Evolutionary conservation across 2,797 vertebrate genomes (phyloP).

Genomic region (Benthosema pterotum): DNA sequence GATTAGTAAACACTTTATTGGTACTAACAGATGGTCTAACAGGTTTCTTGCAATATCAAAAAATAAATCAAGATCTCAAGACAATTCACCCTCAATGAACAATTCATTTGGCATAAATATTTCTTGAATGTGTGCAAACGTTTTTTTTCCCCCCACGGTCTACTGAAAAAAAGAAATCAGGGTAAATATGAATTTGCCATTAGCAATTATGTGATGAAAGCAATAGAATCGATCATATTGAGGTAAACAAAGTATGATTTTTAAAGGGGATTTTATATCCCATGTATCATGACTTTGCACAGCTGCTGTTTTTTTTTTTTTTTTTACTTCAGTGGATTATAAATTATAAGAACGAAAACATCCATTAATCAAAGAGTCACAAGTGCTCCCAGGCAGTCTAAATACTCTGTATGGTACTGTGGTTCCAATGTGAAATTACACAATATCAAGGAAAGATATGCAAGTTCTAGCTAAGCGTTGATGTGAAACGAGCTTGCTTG

Average conservation of each 20-base stretch:
- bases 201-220: slow-evolving; percentile 4
- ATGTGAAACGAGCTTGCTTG: background rate
- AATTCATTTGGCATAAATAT: slow-evolving; percentile 43
- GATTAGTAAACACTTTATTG: slow-evolving; percentile 73
- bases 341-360: background rate
- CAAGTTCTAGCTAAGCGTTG: background rate
- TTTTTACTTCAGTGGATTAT: background rate
- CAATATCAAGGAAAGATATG: background rate
- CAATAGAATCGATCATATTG: background rate
- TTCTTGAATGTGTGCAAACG: background rate
- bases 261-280: background rate
- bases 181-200: background rate
- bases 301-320: background rate
- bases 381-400: background rate
- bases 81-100: slow-evolving; percentile 35
- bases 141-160: background rate
- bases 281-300: background rate
- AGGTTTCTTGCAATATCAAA: slow-evolving; percentile 40
- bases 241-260: slow-evolving; percentile 1
- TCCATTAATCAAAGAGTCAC: background rate
- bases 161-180: background rate
- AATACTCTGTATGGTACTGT: background rate
- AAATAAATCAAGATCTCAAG: slow-evolving; percentile 42
- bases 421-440: background rate
- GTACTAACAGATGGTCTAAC: slow-evolving; percentile 48